Evolutionary conservation across 1,140 invertebrate species (phyloP).

Genomic region (Euschistus heros): DNA sequence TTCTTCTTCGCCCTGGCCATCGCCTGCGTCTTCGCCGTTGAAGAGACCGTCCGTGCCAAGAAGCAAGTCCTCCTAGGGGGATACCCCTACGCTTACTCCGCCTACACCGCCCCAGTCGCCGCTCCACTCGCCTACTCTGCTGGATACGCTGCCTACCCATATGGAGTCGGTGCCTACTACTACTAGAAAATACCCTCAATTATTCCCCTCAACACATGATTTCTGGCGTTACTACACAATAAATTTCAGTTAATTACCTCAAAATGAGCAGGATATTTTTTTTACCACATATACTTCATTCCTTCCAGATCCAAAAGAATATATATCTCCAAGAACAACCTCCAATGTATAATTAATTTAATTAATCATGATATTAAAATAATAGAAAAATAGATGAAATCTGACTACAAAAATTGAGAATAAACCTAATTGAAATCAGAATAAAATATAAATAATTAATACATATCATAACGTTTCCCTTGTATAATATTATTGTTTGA

Average conservation of each 20-base stretch:
- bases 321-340: no score
- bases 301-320: no score
- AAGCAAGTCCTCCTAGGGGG: constrained; percentile 23
- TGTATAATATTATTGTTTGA: no score
- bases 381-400: no score
- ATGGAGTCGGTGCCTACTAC: constrained; percentile 8
- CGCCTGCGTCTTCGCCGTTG: constrained; percentile 20
- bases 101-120: neutral
- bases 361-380: no score
- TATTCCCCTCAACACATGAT: neutral
- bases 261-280: no score
- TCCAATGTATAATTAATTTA: no score
- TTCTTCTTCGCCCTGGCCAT: constrained; percentile 21
- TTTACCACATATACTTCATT: no score
- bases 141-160: constrained; percentile 21
- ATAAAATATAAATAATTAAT: no score
- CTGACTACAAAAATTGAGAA: no score
- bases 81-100: constrained; percentile 16
- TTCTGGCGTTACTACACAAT: neutral
- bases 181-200: neutral
- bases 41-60: constrained; percentile 21
- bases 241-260: neutral
- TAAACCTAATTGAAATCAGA: no score
- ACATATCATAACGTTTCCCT: no score
- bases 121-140: neutral